Base-by-base conservation (phyloP, 2,797 vertebrate species). In the Botia almorhae region DNA sequence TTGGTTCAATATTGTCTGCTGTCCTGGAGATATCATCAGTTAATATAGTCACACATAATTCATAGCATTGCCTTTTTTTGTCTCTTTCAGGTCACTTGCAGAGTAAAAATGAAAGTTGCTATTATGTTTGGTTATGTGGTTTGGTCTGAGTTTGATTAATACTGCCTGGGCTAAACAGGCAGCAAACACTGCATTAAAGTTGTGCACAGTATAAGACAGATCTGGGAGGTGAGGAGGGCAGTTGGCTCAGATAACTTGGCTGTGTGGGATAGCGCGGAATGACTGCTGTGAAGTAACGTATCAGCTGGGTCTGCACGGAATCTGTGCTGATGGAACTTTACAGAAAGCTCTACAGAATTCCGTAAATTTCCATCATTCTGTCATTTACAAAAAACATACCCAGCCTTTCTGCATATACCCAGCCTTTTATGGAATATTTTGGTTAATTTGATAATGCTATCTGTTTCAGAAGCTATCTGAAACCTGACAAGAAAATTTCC, bases 101-200 rank as follows among this genome's bases (percentile, higher is more conserved):
- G 55, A 81, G 74, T 83, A 80, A 87, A 67, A 69, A 79, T 83
- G 76, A 61, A 86, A 74, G 76, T 83, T 79, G 84, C 87, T 90
- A 86, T 88, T 87, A 87, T 87, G 87, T 83, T 84, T 85, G 83
- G 81, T 85, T 78, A 73, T 78, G 88, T 85, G 87, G 87, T 88
- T 90, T 89, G 88, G 88, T 88, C 53, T 19, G 63, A 85, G 85
- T 84, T 88, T 92, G 90, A 91, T 91, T 87, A 89, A 91, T 89
- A 87, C 75, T 88, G 89, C 90, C 89, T 90, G 88, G 81, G 85
- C 76, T 81, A 83, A 88, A 86, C 83, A 85, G 83, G 70, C 58
- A 76, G 36, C 80, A 69, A 78, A 63, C 74, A 33, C 16, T 78
- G 39, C 55, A 39, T 80, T 23, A 36, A 69, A 68, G 33, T 69